These are phyloP conservation scores for Ailuropoda melanoleuca DNA, from an alignment of 2,113 vertebrate species.

Conservation along the genomic window DNA sequence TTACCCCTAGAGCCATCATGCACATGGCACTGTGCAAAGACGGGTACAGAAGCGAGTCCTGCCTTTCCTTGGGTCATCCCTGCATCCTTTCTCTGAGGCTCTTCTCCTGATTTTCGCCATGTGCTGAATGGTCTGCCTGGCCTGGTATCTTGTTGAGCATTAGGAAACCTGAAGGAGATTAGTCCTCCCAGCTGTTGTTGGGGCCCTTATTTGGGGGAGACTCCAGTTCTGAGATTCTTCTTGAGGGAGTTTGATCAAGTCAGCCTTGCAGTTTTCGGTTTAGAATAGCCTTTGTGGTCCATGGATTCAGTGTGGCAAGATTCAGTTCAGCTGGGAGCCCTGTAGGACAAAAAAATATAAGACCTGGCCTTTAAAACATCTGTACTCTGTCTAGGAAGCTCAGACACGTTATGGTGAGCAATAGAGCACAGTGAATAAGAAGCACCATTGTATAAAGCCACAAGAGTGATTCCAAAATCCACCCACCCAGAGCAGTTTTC, in stretches of 20 bases:
- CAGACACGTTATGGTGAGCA: neutral
- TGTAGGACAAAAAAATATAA: neutral
- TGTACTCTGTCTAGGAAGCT: neutral
- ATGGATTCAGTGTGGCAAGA: neutral
- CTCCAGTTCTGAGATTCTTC: neutral
- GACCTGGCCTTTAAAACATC: neutral
- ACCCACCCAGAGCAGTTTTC: neutral
- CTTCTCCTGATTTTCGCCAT: neutral
- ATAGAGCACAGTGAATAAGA: neutral
- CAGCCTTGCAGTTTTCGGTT: neutral
- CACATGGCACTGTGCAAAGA: neutral
- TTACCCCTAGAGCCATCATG: neutral
- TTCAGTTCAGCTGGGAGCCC: neutral
- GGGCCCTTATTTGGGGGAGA: neutral
- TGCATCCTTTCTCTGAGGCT: neutral
- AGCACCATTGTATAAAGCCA: fast-evolving
- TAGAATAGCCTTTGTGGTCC: neutral
- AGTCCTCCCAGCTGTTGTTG: neutral
- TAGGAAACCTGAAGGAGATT: neutral
- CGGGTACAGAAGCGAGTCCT: neutral
- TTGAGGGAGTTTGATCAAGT: neutral
- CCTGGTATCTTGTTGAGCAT: neutral
- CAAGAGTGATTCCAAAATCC: neutral
- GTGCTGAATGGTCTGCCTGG: neutral
- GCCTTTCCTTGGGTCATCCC: neutral